Percentiles rank a stretch among this genome's conserved stretches.
phyloP scores from a whole-genome alignment of 1,140 invertebrate species.

The Drosophila baimaii region DNA sequence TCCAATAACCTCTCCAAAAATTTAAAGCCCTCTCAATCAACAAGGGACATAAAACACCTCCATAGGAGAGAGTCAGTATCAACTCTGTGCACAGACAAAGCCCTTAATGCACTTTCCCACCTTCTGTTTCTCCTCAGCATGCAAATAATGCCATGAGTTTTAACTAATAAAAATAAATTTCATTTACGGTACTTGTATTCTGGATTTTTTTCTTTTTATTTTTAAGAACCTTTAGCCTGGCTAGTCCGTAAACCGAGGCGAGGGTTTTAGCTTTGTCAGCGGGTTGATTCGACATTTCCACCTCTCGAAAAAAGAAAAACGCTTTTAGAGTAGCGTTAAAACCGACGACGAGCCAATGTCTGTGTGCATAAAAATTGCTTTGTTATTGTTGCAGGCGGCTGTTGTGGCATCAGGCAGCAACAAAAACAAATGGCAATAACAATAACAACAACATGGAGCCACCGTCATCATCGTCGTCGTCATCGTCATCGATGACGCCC shows the following conservation, averaged over 20 bases:
- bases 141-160: conserved; percentile 55
- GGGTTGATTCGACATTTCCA: conserved; percentile 20
- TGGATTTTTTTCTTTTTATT: neutral
- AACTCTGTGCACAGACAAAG: conserved; percentile 23
- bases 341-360: conserved; percentile 39
- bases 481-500: conserved; percentile 69
- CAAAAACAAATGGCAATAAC: conserved; percentile 11
- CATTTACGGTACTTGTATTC: conserved; percentile 49
- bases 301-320: conserved; percentile 2
- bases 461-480: conserved; percentile 16
- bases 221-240: conserved; percentile 60
- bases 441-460: conserved; percentile 18
- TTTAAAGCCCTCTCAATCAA: conserved; percentile 12
- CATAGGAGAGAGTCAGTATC: neutral
- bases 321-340: conserved; percentile 41
- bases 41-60: neutral
- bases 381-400: conserved; percentile 79
- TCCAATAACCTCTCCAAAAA: neutral
- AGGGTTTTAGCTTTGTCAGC: conserved; percentile 72
- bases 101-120: conserved; percentile 39
- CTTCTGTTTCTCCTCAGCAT: conserved; percentile 26
- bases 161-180: conserved; percentile 76
- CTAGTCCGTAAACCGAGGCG: conserved; percentile 45
- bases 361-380: conserved; percentile 76
- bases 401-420: conserved; percentile 38